Evolutionary conservation across 2,113 vertebrate species (phyloP), one percentile per base, ranked within the genome.

Genomic region (Odocoileus hemionus): DNA sequence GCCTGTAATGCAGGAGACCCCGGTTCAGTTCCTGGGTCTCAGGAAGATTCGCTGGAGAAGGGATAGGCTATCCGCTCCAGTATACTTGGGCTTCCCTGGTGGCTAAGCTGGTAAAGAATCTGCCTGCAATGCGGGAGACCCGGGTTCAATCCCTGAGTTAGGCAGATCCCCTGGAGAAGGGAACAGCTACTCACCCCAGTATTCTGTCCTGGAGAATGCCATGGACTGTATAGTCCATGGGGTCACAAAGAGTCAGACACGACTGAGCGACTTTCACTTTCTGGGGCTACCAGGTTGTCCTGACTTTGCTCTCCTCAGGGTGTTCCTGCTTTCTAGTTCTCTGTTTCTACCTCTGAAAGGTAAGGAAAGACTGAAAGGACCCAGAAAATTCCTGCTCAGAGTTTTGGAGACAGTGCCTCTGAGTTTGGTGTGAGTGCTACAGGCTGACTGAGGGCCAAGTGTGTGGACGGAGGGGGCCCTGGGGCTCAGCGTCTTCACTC

Each of bases 391-490:
- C 39, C 57, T 60, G 36, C 55, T 43, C 55, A 43, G 25, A 10
- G 55, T 43, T 57, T 19, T 28, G 15, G 25, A 43, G 54, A 19
- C 36, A 19, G 54, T 5, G 55, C 28, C 39, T 58, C 36, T 28
- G 84, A 86, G 57, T 45, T 28, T 14, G 84, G 26, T 19, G 25
- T 12, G 6, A 55, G 83, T 30, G 83, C 50, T 30, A n/a, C 83
- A 0, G 14, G 36, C 25, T 36, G 25, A 19, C 5, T 28, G 36
- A 43, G 6, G 70, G 54, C 89, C 2, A 2, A 3, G 39, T 4
- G 3, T 16, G 70, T 26, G 88, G 14, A 15, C 2, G 10, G 3
- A 21, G 13, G 39, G 39, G 21, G 7, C 7, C 54, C 14, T 0
- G 61, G 64, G 25, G 11, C 10, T 26, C 52, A 25, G n/a, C 3